Percentiles rank a stretch among this genome's conserved stretches.
Evolutionary conservation across 92 coral and sea anemone genomes (phyloP).

Genomic region (Blastomussa wellsi): DNA sequence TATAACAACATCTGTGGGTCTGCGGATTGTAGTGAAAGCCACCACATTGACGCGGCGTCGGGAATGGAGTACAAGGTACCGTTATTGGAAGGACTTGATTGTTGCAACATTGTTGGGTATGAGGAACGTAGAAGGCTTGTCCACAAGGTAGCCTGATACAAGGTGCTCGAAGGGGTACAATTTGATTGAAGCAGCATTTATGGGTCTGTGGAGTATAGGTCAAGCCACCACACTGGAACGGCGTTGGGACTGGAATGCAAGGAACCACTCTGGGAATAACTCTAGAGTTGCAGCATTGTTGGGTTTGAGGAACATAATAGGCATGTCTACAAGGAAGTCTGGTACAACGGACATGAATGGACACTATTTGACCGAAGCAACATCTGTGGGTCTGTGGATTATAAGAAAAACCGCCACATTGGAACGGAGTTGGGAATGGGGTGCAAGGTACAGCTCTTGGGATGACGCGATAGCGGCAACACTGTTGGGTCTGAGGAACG

Average conservation of each 20-base stretch:
- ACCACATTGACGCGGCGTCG: conserved; percentile 10
- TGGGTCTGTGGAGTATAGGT: background rate
- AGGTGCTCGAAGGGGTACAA: background rate
- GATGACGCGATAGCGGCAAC: background rate
- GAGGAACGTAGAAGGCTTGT: conserved; percentile 11
- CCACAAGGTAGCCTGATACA: conserved; percentile 26
- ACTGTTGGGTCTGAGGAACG: conserved; percentile 17
- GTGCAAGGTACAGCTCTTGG: background rate
- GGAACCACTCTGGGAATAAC: conserved; percentile 2
- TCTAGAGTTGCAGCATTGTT: conserved; percentile 2
- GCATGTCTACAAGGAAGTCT: background rate
- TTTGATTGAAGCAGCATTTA: conserved; percentile 15
- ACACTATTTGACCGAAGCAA: background rate
- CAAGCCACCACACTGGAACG: background rate
- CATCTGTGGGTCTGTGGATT: conserved; percentile 4
- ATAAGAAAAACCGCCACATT: conserved; percentile 3
- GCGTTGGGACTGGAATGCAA: conserved; percentile 12
- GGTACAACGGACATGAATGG: background rate
- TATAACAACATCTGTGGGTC: conserved; percentile 28
- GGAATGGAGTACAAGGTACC: background rate
- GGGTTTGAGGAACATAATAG: conserved; percentile 2
- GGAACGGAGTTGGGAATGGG: background rate
- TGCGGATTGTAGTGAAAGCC: background rate
- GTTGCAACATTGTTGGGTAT: conserved; percentile 23
- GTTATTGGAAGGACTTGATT: background rate